phyloP scores from a whole-genome alignment of 2,888 invertebrate genomes.

The Acanthosepion lycidas region DNA sequence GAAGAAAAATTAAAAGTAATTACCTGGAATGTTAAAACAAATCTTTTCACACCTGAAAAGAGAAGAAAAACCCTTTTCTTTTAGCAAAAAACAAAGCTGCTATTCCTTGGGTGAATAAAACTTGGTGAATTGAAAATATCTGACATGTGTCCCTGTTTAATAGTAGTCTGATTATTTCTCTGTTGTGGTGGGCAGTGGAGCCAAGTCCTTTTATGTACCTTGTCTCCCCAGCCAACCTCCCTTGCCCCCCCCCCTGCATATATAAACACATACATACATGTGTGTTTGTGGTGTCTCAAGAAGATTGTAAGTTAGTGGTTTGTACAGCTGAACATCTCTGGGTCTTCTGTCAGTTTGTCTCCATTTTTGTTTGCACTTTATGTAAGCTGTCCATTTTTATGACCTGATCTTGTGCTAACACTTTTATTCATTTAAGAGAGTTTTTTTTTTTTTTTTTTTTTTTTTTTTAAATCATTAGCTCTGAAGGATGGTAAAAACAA shows the following conservation, averaged over 20 bases:
- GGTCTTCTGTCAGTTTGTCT: not conserved
- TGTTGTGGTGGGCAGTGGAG: not conserved
- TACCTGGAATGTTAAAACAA: not conserved
- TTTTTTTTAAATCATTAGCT: not conserved
- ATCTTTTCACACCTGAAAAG: not conserved
- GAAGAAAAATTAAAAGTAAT: not conserved
- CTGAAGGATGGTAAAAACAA: not conserved
- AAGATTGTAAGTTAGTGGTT: not conserved
- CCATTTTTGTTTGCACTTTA: not conserved
- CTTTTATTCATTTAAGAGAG: not conserved
- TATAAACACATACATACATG: not conserved
- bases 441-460: no score
- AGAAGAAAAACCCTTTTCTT: not conserved
- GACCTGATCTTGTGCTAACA: not conserved
- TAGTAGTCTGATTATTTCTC: not conserved
- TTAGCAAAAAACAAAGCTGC: not conserved
- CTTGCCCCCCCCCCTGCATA: not conserved
- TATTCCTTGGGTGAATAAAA: not conserved
- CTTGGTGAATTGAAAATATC: not conserved
- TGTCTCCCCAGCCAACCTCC: conserved; percentile 22
- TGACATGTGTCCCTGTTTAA: not conserved
- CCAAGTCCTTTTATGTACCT: conserved; percentile 12
- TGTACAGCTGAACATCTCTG: conserved; percentile 8
- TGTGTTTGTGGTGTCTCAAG: conserved; percentile 9
- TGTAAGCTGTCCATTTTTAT: not conserved